phyloP scores from a whole-genome alignment of 2,797 vertebrate genomes.

The Nothura maculosa region DNA sequence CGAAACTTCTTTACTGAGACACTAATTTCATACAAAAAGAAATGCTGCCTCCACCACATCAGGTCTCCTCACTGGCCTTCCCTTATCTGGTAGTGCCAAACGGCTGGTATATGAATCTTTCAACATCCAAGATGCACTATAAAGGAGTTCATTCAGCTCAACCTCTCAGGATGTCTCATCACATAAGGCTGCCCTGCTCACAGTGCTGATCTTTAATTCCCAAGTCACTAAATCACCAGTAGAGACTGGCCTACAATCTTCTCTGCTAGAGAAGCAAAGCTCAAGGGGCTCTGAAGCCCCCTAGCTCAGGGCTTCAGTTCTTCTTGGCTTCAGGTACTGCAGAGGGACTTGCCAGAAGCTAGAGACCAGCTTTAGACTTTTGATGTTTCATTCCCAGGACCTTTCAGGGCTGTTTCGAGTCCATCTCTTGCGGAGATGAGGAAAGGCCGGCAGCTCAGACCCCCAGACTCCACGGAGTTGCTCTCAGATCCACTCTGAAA shows the following conservation, averaged over 20 bases:
- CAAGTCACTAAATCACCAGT: neutral
- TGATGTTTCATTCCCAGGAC: neutral
- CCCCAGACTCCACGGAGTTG: neutral
- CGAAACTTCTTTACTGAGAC: neutral
- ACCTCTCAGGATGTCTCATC: neutral
- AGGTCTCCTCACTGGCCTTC: neutral
- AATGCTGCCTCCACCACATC: neutral
- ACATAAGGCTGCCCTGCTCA: neutral
- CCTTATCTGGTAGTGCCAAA: neutral
- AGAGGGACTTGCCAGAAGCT: neutral
- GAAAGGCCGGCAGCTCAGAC: neutral
- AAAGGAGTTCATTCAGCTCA: neutral
- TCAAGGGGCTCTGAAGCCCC: too few relatives aligned
- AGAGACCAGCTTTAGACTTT: neutral
- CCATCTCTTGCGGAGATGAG: neutral
- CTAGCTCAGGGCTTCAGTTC: neutral
- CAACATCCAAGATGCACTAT: neutral
- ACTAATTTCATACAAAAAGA: neutral
- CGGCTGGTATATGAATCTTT: rapidly evolving
- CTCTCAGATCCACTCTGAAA: neutral
- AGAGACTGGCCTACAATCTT: neutral
- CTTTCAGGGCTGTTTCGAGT: neutral
- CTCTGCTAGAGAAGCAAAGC: neutral
- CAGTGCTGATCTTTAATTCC: neutral
- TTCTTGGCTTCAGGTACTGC: neutral